These are phyloP conservation scores for Botia almorhae DNA, from an alignment of 2,797 vertebrate genomes.

Conservation along the genomic window DNA sequence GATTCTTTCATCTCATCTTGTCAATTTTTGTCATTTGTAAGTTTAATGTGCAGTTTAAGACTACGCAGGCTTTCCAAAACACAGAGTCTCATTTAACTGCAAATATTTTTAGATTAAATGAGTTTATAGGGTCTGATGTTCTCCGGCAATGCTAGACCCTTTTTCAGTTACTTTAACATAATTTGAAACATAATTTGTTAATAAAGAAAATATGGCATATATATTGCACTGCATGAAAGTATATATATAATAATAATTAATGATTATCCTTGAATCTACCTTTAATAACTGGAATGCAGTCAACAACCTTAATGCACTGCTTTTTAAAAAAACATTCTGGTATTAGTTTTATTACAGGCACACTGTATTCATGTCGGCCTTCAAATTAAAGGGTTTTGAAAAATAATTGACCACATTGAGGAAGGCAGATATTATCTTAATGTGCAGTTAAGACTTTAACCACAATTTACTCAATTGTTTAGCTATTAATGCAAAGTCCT, in stretches of 20 bases:
- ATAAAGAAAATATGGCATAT: no score
- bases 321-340: background rate
- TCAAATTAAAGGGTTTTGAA: background rate
- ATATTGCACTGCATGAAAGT: background rate
- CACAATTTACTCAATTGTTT: conserved; percentile 1
- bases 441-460: conserved; percentile 3
- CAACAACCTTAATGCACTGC: background rate
- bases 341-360: background rate
- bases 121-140: no score
- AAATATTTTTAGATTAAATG: no score
- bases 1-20: no score
- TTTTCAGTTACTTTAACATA: no score
- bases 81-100: no score
- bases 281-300: background rate
- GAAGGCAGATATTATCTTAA: background rate
- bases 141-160: no score
- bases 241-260: background rate
- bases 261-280: background rate
- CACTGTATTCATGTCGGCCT: background rate
- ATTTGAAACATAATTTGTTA: no score
- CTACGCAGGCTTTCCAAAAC: no score
- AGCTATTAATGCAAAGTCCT: background rate
- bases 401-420: background rate
- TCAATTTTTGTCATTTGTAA: no score
- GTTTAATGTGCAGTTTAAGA: no score